A percentile compares a stretch with the other conserved stretches of the same genome.
These are phyloP conservation scores for Alectoris magna DNA, from an alignment of 2,797 vertebrate genomes.

Conservation along the genomic window DNA sequence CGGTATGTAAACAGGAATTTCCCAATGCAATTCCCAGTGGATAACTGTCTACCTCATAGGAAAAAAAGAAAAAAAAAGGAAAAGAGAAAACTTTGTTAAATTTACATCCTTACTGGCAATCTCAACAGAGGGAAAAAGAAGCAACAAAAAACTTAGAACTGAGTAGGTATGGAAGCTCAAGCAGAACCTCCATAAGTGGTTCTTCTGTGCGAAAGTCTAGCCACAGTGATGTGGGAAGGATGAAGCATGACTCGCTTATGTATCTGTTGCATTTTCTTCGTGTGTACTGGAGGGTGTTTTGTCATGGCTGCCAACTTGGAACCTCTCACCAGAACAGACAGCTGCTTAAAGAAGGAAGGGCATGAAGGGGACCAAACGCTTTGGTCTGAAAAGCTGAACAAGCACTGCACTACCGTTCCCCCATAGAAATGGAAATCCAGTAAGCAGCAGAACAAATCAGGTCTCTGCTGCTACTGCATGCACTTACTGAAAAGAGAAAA, in stretches of 20 bases:
- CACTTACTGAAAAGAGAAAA: not conserved
- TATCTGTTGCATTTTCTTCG: rapidly evolving
- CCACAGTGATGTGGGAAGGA: not conserved
- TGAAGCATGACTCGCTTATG: rapidly evolving
- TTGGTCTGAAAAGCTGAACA: not conserved
- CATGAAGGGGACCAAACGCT: not conserved
- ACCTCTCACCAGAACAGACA: not conserved
- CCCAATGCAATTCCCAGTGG: not conserved
- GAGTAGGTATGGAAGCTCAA: not conserved
- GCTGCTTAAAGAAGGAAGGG: not conserved
- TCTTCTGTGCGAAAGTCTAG: not conserved
- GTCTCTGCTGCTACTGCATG: not conserved
- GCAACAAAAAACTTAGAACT: not conserved
- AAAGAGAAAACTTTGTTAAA: not conserved
- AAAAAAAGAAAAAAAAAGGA: not conserved
- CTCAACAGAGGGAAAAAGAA: not conserved
- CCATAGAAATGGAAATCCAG: not conserved
- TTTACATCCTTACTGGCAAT: not conserved
- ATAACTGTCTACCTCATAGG: not conserved
- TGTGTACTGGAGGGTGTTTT: rapidly evolving
- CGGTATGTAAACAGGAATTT: not conserved
- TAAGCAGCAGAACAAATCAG: not conserved
- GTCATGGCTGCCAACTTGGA: not conserved
- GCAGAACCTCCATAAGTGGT: not conserved
- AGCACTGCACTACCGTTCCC: not conserved